Evolutionary conservation across 2,888 invertebrate species (phyloP).

Genomic region (Parascotia fuliginaria): DNA sequence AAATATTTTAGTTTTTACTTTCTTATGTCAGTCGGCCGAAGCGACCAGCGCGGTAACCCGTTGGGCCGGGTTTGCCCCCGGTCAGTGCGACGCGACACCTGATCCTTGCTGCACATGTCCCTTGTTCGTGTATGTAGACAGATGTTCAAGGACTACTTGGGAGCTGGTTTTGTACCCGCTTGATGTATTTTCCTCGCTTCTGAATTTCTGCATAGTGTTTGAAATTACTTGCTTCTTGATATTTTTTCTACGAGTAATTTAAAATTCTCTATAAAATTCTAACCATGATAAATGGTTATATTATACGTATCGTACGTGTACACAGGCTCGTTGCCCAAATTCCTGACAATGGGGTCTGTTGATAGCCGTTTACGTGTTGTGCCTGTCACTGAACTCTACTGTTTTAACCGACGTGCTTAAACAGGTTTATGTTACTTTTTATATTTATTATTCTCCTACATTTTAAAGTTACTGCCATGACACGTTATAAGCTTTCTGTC

Average conservation of each 20-base stretch:
- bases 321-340: constrained; percentile 63
- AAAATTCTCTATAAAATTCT: too few relatives aligned
- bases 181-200: constrained; percentile 23
- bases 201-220: constrained; percentile 20
- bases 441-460: constrained; percentile 28
- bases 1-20: constrained; percentile 65
- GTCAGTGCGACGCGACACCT: constrained; percentile 82
- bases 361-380: constrained; percentile 55
- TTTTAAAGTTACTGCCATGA: constrained; percentile 15
- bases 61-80: constrained; percentile 72
- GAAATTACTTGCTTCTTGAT: constrained; percentile 3
- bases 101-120: constrained; percentile 75
- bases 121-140: constrained; percentile 57
- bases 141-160: constrained; percentile 62
- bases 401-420: constrained; percentile 50
- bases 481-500: constrained; percentile 5
- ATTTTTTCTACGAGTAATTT: too few relatives aligned
- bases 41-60: constrained; percentile 67
- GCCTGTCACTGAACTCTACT: constrained; percentile 64
- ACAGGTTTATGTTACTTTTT: constrained; percentile 39
- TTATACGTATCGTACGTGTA: constrained; percentile 59
- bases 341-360: constrained; percentile 67
- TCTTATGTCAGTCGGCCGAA: constrained; percentile 50
- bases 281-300: constrained; percentile 49
- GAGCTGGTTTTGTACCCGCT: constrained; percentile 46